Conservation (phyloP, 1,140 invertebrate species). For the Bombus sibiricus region DNA sequence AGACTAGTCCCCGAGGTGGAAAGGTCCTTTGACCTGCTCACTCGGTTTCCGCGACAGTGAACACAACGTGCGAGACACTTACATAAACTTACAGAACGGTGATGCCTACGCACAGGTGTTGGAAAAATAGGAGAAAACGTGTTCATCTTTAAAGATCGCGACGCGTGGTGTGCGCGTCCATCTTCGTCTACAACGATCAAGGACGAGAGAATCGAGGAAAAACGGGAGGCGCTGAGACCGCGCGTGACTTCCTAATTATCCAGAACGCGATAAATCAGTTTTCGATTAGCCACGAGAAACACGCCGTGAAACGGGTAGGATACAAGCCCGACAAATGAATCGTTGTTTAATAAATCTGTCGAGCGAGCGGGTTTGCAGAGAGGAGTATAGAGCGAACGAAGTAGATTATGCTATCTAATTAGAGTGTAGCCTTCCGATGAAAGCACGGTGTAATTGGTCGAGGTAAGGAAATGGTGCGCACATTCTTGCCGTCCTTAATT, state of each 20-base stretch:
- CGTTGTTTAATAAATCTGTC: constrained; percentile 38
- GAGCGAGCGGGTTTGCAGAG: constrained; percentile 8
- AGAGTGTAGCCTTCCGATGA: constrained; percentile 59
- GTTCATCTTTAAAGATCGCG: neutral
- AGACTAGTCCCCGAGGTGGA: constrained; percentile 20
- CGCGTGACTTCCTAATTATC: constrained; percentile 6
- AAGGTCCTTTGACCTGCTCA: constrained; percentile 44
- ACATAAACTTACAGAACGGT: constrained; percentile 40
- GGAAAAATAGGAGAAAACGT: constrained; percentile 11
- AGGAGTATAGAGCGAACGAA: constrained; percentile 2
- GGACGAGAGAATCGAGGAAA: neutral
- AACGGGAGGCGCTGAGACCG: neutral
- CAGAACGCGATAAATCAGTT: neutral
- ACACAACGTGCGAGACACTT: constrained; percentile 36
- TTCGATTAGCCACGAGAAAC: neutral
- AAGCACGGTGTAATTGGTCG: constrained; percentile 55
- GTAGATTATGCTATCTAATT: constrained; percentile 51
- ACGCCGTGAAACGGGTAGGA: neutral
- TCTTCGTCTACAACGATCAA: neutral
- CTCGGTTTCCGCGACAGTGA: constrained; percentile 43
- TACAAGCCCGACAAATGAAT: constrained; percentile 14
- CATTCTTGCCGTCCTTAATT: constrained; percentile 54
- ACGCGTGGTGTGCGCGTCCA: neutral
- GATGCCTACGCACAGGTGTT: constrained; percentile 13
- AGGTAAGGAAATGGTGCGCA: constrained; percentile 46